Evolutionary conservation across 2,888 invertebrate genomes (phyloP).

Genomic region (Cryptocephalus primarius): DNA sequence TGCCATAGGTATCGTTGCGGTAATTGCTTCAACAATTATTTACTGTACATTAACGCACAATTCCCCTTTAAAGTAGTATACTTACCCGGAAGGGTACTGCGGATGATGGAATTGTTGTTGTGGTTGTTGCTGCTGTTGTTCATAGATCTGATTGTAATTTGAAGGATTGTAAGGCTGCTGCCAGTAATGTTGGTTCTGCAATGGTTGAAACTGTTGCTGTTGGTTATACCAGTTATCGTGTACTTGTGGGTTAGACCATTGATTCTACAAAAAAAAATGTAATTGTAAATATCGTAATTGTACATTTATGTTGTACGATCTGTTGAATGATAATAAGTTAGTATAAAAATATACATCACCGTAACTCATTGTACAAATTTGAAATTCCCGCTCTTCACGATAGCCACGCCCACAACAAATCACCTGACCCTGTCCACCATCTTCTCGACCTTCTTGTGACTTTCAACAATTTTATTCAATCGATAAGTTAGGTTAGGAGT

Average conservation of each 20-base stretch:
- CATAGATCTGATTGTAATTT: not conserved
- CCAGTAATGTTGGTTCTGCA: not conserved
- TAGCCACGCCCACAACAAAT: no score
- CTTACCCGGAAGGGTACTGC: not conserved
- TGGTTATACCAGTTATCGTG: not conserved
- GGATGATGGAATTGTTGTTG: constrained; percentile 6
- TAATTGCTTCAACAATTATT: not conserved
- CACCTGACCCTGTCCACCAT: no score
- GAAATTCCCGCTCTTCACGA: no score
- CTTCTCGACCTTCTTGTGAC: no score
- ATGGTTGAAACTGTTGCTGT: not conserved
- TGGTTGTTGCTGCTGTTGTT: constrained; percentile 11
- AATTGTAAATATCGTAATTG: no score
- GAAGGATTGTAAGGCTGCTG: not conserved
- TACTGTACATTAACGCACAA: not conserved
- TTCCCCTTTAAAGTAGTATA: not conserved
- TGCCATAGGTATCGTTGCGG: not conserved
- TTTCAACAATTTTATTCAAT: no score
- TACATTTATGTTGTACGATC: no score
- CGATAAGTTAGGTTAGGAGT: no score
- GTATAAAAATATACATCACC: no score
- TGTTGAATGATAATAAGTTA: no score
- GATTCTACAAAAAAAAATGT: not conserved
- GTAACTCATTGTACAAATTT: no score
- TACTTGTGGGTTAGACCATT: not conserved